phyloP scores from a whole-genome alignment of 2,888 invertebrate genomes.

The Pasiphila rectangulata region DNA sequence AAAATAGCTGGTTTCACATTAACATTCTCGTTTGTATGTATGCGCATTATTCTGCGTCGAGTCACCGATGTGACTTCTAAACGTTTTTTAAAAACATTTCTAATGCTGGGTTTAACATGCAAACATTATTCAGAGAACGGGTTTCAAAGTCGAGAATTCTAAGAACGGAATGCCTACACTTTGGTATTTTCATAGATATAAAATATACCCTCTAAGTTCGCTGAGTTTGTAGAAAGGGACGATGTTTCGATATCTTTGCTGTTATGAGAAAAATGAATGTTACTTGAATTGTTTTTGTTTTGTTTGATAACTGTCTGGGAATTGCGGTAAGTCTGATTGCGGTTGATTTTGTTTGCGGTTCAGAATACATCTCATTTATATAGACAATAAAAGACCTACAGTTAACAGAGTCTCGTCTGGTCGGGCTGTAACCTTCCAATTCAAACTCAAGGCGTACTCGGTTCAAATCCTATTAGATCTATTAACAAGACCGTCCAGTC shows the following conservation, averaged over 20 bases:
- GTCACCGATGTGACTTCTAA: conserved; percentile 21
- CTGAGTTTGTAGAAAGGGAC: conserved; percentile 17
- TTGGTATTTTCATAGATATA: conserved; percentile 23
- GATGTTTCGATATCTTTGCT: conserved; percentile 3
- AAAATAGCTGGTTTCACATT: conserved; percentile 23
- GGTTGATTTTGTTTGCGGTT: too few species aligned
- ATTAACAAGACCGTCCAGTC: conserved; percentile 28
- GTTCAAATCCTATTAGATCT: conserved; percentile 33
- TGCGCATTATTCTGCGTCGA: conserved; percentile 16
- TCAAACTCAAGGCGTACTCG: conserved; percentile 22
- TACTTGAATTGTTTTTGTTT: neutral
- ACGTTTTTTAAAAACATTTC: conserved; percentile 21
- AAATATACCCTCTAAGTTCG: conserved; percentile 18
- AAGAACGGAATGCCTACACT: conserved; percentile 28
- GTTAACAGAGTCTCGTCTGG: conserved; percentile 22
- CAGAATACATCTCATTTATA: too few species aligned
- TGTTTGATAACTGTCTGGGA: neutral
- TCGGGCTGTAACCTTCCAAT: conserved; percentile 26
- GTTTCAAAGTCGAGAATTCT: conserved; percentile 28
- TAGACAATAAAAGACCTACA: neutral
- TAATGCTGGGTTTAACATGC: conserved; percentile 22
- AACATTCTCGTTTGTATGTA: conserved; percentile 18
- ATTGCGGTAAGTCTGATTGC: too few species aligned
- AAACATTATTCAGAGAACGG: conserved; percentile 32
- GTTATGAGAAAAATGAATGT: neutral